Conservation (phyloP, 2,888 invertebrate species). For the Ophion ventricosus region DNA sequence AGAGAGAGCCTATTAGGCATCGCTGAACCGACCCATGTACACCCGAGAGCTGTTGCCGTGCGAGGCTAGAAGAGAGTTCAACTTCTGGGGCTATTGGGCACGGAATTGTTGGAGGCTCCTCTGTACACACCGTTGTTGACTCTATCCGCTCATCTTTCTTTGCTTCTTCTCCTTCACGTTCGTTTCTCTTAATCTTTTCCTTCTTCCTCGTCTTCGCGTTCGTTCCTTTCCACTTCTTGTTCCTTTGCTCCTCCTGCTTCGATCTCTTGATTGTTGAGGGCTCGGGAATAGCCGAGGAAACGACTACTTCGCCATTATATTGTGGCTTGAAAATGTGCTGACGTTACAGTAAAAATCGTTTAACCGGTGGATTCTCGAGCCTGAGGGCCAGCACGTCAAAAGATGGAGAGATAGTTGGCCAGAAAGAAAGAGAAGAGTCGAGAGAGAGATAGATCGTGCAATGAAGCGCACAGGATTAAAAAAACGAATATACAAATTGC, state of each 20-base stretch:
- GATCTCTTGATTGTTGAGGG: conserved; percentile 34
- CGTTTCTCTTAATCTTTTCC: conserved; percentile 12
- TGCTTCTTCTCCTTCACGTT: conserved; percentile 7
- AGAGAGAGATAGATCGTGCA: not conserved
- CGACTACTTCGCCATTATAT: conserved; percentile 49
- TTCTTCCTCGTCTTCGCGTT: not conserved
- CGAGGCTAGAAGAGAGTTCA: conserved; percentile 49
- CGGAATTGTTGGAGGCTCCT: conserved; percentile 46
- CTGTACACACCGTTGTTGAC: conserved; percentile 34
- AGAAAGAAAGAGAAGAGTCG: not conserved
- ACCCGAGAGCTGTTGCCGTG: conserved; percentile 50
- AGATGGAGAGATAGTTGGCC: conserved; percentile 4
- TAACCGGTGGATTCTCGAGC: conserved; percentile 58
- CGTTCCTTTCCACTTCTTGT: conserved; percentile 28
- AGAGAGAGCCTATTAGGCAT: conserved; percentile 43
- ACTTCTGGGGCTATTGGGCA: conserved; percentile 41
- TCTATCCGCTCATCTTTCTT: conserved; percentile 55
- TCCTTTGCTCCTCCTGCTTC: conserved; percentile 17
- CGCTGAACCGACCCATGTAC: conserved; percentile 40
- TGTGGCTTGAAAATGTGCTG: conserved; percentile 50
- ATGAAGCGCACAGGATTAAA: not conserved
- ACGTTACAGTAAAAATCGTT: conserved; percentile 55
- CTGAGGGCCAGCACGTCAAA: conserved; percentile 25
- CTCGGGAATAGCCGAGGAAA: conserved; percentile 33
- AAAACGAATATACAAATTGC: too few species aligned